Conservation (phyloP, 1,140 invertebrate genomes). For the Sitodiplosis mosellana region DNA sequence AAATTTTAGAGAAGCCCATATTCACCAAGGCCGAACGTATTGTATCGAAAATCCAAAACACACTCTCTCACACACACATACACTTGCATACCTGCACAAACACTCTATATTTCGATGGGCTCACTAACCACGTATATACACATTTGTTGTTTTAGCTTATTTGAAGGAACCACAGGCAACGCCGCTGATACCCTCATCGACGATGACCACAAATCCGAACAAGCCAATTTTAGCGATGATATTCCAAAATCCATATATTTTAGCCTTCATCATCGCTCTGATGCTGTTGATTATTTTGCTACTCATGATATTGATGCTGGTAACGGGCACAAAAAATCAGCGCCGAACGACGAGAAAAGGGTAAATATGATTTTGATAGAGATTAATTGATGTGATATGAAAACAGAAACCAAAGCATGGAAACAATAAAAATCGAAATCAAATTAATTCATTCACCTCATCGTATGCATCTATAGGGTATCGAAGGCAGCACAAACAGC, state of each 20-base stretch:
- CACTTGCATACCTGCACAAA: too few relatives aligned
- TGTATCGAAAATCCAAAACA: slow-evolving; percentile 15
- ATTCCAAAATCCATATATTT: slow-evolving; percentile 19
- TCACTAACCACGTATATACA: not conserved
- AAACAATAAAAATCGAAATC: too few relatives aligned
- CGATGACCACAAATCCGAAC: slow-evolving; percentile 34
- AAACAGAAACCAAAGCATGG: too few relatives aligned
- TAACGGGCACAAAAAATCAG: slow-evolving; percentile 38
- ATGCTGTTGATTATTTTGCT: slow-evolving; percentile 41
- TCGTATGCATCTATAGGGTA: too few relatives aligned
- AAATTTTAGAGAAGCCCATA: slow-evolving; percentile 53
- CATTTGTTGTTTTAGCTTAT: slow-evolving; percentile 36
- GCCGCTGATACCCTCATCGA: slow-evolving; percentile 37
- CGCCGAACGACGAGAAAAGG: slow-evolving; percentile 17
- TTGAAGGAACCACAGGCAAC: slow-evolving; percentile 37
- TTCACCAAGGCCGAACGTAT: slow-evolving; percentile 69
- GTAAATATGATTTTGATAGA: too few relatives aligned
- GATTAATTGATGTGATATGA: too few relatives aligned
- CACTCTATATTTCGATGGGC: too few relatives aligned
- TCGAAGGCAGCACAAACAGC: too few relatives aligned
- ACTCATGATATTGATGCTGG: slow-evolving; percentile 36
- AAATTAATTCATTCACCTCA: too few relatives aligned
- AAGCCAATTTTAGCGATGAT: slow-evolving; percentile 39
- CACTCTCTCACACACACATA: too few relatives aligned
- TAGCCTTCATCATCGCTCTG: slow-evolving; percentile 28